phyloP scores from a whole-genome alignment of 2,888 invertebrate genomes.

The Adineta ricciae region DNA sequence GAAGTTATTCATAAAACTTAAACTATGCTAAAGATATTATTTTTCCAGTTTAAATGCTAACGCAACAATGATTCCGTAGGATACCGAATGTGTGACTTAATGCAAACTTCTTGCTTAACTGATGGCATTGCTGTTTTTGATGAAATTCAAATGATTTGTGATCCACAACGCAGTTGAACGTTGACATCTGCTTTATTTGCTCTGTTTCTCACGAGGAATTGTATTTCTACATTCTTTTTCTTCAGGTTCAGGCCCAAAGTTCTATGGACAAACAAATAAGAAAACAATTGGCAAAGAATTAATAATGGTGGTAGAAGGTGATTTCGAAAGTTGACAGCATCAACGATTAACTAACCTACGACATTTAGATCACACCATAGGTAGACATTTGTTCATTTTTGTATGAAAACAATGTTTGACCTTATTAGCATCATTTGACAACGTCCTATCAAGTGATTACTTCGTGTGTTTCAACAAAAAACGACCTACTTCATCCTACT shows the following conservation, averaged over 20 bases:
- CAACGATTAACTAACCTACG: constrained; percentile 30
- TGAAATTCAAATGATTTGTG: constrained; percentile 92
- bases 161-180: constrained; percentile 85
- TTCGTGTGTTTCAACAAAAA: constrained; percentile 97
- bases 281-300: constrained; percentile 69
- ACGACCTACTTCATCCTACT: constrained; percentile 82
- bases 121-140: constrained; percentile 95
- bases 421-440: constrained; percentile 61
- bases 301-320: constrained; percentile 74
- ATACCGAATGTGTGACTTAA: constrained; percentile 67
- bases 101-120: constrained; percentile 44
- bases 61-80: constrained; percentile 44
- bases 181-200: constrained; percentile 85
- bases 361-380: constrained; percentile 21
- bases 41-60: not conserved
- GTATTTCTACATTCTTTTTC: not conserved
- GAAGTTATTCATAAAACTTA: constrained; percentile 87
- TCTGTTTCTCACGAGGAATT: constrained; percentile 37
- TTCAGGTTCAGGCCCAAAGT: constrained; percentile 62
- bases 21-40: constrained; percentile 49
- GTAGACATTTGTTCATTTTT: not conserved
- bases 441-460: constrained; percentile 84
- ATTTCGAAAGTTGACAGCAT: constrained; percentile 61
- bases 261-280: constrained; percentile 88
- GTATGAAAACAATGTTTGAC: not conserved